Percentiles rank a stretch among this genome's conserved stretches.
Evolutionary conservation across 2,797 vertebrate species (phyloP).

Genomic region (Sebastes hopkinsi): DNA sequence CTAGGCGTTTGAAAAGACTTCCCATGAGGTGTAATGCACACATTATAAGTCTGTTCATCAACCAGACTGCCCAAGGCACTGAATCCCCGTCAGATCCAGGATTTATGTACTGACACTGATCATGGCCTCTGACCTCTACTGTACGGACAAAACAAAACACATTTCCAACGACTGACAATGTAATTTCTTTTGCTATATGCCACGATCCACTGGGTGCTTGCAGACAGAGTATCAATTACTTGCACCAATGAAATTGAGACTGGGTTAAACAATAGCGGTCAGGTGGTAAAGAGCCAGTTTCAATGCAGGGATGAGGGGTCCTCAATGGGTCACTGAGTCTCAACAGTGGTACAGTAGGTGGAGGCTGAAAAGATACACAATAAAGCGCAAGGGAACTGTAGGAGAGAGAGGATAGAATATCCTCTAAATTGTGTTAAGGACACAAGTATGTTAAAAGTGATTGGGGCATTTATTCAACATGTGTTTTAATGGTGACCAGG

Average conservation of each 20-base stretch:
- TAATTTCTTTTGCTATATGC: constrained; percentile 10
- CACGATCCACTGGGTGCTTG: not conserved
- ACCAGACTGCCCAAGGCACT: not conserved
- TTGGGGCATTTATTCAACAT: not conserved
- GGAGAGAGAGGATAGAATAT: not conserved
- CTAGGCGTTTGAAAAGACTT: not conserved
- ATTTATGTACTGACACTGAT: not conserved
- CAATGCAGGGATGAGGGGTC: constrained; percentile 8
- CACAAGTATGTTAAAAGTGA: not conserved
- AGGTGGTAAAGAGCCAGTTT: constrained; percentile 13
- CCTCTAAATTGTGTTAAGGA: not conserved
- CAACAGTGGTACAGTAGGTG: not conserved
- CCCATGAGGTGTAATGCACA: not conserved
- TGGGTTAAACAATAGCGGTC: constrained; percentile 30
- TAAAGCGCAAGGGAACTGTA: not conserved
- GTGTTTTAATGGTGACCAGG: not conserved
- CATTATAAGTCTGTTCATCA: not conserved
- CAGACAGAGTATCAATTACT: constrained; percentile 38
- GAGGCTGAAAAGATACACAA: constrained; percentile 6
- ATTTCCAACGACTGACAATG: not conserved
- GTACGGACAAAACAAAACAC: not conserved
- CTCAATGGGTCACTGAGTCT: constrained; percentile 20
- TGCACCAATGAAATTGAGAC: constrained; percentile 46
- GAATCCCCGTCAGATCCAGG: not conserved
- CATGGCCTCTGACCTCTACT: not conserved